These are phyloP conservation scores for Erannis defoliaria DNA, from an alignment of 2,888 invertebrate genomes.

Conservation along the genomic window DNA sequence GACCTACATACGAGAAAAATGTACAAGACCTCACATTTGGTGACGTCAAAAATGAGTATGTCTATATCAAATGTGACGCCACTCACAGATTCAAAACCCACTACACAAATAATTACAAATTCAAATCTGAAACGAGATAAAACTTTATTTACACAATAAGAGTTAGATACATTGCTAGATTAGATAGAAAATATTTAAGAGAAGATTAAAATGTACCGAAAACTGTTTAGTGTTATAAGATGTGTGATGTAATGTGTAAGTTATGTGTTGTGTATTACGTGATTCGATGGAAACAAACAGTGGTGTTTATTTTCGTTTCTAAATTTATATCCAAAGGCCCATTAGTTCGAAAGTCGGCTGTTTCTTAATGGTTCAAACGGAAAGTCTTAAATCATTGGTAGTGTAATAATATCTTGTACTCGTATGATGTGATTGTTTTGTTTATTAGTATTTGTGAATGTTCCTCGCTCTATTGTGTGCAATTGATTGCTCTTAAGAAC, in stretches of 20 bases:
- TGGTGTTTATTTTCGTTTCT: slow-evolving; percentile 31
- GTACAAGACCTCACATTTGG: slow-evolving; percentile 74
- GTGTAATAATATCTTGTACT: neutral
- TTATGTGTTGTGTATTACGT: slow-evolving; percentile 27
- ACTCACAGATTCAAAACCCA: slow-evolving; percentile 79
- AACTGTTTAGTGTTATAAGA: slow-evolving; percentile 56
- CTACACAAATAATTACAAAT: slow-evolving; percentile 84
- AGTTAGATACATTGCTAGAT: slow-evolving; percentile 82
- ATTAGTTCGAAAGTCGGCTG: slow-evolving; percentile 4
- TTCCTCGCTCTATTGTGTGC: neutral
- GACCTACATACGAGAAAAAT: slow-evolving; percentile 78
- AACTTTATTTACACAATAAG: slow-evolving; percentile 84
- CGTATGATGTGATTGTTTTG: neutral
- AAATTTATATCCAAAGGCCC: slow-evolving; percentile 18
- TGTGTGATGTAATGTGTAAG: slow-evolving; percentile 29
- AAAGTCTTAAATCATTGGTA: slow-evolving; percentile 5
- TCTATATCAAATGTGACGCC: slow-evolving; percentile 60
- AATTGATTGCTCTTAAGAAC: too few species aligned
- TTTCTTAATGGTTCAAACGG: slow-evolving; percentile 4
- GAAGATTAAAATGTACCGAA: slow-evolving; percentile 78
- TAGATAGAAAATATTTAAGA: slow-evolving; percentile 86
- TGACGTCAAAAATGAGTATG: slow-evolving; percentile 59
- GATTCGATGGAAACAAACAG: slow-evolving; percentile 11
- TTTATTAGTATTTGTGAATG: neutral
- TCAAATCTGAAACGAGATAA: slow-evolving; percentile 83